Conservation (phyloP, 2,113 vertebrate species). For the Clarias macrocephalus region DNA sequence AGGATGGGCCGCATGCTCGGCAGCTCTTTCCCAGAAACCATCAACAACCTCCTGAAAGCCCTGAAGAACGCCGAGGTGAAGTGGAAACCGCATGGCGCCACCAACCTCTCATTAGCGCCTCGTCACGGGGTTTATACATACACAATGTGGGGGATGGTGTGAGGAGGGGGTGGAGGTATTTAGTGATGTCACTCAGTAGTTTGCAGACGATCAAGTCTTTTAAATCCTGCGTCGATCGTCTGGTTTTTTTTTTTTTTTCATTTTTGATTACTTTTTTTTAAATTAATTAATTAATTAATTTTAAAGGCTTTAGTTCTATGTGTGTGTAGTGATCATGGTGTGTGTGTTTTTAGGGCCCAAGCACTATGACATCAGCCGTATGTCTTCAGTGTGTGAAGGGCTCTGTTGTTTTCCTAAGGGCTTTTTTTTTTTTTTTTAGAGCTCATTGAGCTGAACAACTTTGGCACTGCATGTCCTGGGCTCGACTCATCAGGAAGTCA, state of each 20-base stretch:
- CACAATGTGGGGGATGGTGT: no score
- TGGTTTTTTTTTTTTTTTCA: no score
- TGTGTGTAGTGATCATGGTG: background rate
- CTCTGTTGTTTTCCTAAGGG: no score
- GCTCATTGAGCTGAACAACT: no score
- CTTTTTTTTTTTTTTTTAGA: no score
- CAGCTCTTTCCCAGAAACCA: slow-evolving; percentile 97
- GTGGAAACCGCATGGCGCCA: background rate
- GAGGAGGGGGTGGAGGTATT: no score
- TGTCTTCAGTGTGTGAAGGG: no score
- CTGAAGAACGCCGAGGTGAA: slow-evolving; percentile 94
- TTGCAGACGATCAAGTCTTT: background rate
- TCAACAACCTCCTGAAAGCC: slow-evolving; percentile 95
- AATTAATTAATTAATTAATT: no score
- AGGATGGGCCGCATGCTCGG: slow-evolving; percentile 98
- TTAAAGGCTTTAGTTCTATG: background rate
- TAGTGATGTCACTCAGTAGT: background rate
- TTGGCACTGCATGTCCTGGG: no score
- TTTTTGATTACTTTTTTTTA: no score
- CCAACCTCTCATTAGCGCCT: background rate
- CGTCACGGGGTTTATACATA: background rate
- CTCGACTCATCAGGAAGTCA: no score
- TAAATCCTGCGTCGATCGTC: background rate
- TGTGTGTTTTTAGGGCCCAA: background rate
- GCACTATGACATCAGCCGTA: no score